Percentiles rank a stretch among this genome's conserved stretches.
phyloP scores from a whole-genome alignment of 2,113 vertebrate genomes.

The Podarcis muralis region DNA sequence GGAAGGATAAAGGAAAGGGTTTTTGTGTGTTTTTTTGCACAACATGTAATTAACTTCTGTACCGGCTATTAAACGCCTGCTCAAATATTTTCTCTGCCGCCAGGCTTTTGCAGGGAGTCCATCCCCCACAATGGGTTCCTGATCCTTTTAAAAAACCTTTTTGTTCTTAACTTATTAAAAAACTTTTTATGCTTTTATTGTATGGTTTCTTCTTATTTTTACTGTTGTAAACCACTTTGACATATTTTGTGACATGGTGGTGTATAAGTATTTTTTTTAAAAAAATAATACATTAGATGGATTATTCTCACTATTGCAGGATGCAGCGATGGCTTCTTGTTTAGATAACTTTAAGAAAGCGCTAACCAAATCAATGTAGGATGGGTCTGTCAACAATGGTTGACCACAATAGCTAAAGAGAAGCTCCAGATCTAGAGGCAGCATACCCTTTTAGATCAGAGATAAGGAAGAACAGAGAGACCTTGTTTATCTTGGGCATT shows the following conservation, averaged over 20 bases:
- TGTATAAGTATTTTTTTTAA: no score
- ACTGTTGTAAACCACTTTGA: no score
- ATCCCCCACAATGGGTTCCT: no score
- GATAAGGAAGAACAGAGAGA: background rate
- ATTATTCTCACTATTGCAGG: background rate
- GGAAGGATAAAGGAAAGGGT: background rate
- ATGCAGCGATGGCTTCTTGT: background rate
- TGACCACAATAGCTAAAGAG: background rate
- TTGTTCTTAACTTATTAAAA: no score
- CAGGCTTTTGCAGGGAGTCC: no score
- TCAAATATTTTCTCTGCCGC: no score
- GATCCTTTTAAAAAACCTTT: no score
- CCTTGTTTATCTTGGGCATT: background rate
- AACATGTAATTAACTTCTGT: background rate
- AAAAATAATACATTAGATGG: no score
- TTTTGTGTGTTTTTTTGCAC: background rate
- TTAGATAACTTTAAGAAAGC: background rate
- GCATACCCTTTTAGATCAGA: background rate
- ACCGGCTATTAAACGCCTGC: no score
- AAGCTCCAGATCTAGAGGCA: background rate
- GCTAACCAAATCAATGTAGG: background rate
- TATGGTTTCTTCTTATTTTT: no score
- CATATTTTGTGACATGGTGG: no score
- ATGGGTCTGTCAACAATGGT: background rate
- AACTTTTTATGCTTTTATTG: no score